Percentiles rank a stretch among this genome's conserved stretches.
Conservation (phyloP, 2,113 vertebrate genomes). For the Tonatia bakeri region DNA sequence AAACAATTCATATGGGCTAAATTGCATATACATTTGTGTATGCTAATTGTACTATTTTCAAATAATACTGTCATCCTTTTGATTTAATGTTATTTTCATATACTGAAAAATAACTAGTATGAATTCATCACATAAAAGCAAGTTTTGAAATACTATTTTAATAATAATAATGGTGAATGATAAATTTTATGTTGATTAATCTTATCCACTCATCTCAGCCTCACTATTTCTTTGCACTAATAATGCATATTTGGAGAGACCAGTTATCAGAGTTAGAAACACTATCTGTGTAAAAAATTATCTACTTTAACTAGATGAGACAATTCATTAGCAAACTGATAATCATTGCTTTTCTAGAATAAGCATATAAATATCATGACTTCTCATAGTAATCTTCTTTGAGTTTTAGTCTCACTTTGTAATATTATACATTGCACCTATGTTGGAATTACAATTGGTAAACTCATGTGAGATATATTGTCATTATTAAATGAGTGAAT, state of each 20-base stretch:
- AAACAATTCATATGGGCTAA: background rate
- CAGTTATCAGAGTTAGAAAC: slow-evolving; percentile 4
- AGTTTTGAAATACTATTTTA: background rate
- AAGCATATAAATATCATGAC: background rate
- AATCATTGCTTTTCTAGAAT: background rate
- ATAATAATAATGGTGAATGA: background rate
- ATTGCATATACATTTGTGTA: background rate
- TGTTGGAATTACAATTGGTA: background rate
- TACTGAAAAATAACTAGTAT: background rate
- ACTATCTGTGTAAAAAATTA: background rate
- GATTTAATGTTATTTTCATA: background rate
- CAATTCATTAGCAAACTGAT: background rate
- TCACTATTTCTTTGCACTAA: background rate
- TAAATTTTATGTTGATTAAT: background rate
- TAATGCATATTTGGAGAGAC: background rate
- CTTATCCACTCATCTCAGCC: background rate
- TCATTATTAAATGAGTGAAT: background rate
- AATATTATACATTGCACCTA: background rate
- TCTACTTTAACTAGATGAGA: background rate
- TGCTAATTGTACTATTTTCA: background rate
- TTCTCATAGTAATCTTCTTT: background rate
- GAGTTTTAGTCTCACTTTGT: background rate
- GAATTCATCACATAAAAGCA: background rate
- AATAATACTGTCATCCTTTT: background rate
- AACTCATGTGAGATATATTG: background rate